A percentile compares a stretch with the other conserved stretches of the same genome.
Evolutionary conservation across 37 sponge, comb jelly and placozoan genomes (phyloP).

Genomic region (Oopsacas minuta): DNA sequence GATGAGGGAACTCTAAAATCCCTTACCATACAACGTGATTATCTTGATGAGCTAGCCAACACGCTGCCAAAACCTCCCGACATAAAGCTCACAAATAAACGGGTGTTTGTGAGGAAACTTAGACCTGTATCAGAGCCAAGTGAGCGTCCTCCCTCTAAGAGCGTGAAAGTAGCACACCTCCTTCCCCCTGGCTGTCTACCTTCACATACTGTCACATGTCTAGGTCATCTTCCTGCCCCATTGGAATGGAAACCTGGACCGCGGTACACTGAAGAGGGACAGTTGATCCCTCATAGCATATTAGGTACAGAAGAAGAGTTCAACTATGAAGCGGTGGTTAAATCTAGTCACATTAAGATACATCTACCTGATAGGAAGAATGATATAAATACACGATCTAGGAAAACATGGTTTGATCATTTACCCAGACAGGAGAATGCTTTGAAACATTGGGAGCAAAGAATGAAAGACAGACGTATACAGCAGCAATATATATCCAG

Average conservation of each 20-base stretch:
- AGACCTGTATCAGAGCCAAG: neutral
- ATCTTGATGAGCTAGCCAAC: neutral
- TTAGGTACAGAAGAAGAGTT: conserved; percentile 47
- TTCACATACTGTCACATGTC: neutral
- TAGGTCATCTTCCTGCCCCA: neutral
- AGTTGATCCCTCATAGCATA: conserved; percentile 50
- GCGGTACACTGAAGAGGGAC: conserved; percentile 33
- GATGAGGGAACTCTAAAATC: neutral
- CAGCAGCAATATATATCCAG: conserved; percentile 46
- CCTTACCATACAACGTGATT: neutral
- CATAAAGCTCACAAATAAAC: neutral
- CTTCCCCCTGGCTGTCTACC: neutral
- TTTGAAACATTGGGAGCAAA: conserved; percentile 48
- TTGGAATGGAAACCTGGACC: conserved; percentile 21
- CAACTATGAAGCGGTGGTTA: neutral
- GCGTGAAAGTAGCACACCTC: neutral
- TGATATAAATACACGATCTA: neutral
- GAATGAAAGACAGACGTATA: conserved; percentile 37
- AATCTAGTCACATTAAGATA: neutral
- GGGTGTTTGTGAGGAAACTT: neutral
- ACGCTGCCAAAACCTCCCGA: neutral
- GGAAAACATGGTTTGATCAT: neutral
- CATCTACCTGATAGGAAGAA: neutral
- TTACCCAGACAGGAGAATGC: conserved; percentile 49
- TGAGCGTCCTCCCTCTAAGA: neutral